phyloP scores from a whole-genome alignment of 37 sponge, comb jelly and placozoan species.

The Cliona cf. orientalis region DNA sequence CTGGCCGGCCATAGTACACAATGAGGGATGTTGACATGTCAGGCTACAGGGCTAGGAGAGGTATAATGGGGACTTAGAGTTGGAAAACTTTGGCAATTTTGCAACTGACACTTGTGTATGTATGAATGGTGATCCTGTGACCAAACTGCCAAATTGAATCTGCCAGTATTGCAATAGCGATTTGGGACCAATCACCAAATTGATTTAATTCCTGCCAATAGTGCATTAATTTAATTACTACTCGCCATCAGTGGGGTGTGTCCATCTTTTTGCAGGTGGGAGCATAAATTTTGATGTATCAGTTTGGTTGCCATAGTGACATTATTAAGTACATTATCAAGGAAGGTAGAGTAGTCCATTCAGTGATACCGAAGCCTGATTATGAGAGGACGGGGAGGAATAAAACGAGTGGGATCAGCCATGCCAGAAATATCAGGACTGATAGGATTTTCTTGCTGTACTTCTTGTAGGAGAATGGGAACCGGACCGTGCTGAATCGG shows the following conservation, averaged over 20 bases:
- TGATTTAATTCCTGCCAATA: neutral
- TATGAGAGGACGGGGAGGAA: no score
- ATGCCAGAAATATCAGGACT: constrained; percentile 4
- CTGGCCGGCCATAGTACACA: no score
- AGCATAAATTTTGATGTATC: constrained; percentile 94
- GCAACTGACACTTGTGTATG: neutral
- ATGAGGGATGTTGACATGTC: no score
- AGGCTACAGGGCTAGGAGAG: no score
- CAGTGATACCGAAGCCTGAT: no score
- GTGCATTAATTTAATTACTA: no score
- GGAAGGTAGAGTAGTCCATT: constrained; percentile 63
- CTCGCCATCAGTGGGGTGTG: no score
- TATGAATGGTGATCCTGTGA: no score
- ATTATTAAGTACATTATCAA: constrained; percentile 79
- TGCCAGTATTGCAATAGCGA: neutral
- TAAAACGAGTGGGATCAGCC: constrained; percentile 17
- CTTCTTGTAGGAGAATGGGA: constrained; percentile 32
- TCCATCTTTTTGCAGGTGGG: constrained; percentile 82
- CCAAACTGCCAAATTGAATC: no score
- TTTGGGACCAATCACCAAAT: neutral
- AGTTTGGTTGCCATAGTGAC: constrained; percentile 83
- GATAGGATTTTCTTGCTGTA: constrained; percentile 24
- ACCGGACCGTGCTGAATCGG: constrained; percentile 31
- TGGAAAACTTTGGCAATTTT: no score
- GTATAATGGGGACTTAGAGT: no score